Evolutionary conservation across 2,797 vertebrate genomes (phyloP), one percentile per base, ranked within the genome.

Genomic region (Phoebastria nigripes): DNA sequence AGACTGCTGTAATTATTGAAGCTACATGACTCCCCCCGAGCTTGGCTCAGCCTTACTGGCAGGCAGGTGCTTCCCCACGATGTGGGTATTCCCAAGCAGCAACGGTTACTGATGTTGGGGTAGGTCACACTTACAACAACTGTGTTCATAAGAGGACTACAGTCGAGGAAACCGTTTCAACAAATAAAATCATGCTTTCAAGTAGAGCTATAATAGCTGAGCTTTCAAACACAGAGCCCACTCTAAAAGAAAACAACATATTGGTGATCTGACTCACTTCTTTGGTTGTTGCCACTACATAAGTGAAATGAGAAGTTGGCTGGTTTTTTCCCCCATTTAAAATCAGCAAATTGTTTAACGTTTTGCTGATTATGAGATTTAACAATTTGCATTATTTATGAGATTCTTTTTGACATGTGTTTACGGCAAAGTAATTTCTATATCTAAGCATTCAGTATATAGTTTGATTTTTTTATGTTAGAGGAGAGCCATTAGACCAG

Each of bases 221-320:
- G 91, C 89, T 96, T 94, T 77, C 94, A 91, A 94, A 96, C 90
- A 90, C 55, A 93, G 74, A 92, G 66, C 41, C 66, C 90, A 77
- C 62, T 90, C 73, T 56, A 21, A 76, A 89, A 88, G 90, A 90
- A 97, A 96, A 96, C 80, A 97, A 96, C 95, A 97, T 90, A 96
- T 79, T 95, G 96, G 88, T 12, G 54, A 82, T 94, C 90, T 97
- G 93, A 96, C 77, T 96, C 96, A 96, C 86, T 96, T 46, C 94
- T 94, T 46, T 5, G 31, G 70, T 72, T 93, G 76, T 58, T 95
- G 80, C 77, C 22, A 19, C 80, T 84, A 87, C 93, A 72, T 6
- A 81, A 90, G 21, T 13, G 66, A 94, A 94, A 94, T 17, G 49
- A 93, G 80, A 83, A 90, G 28, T 33, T 2, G 8, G 63, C 47